phyloP scores from a whole-genome alignment of 30 jellyfish, hydroid and myxozoan species.

The Phacellophora camtschatica region DNA sequence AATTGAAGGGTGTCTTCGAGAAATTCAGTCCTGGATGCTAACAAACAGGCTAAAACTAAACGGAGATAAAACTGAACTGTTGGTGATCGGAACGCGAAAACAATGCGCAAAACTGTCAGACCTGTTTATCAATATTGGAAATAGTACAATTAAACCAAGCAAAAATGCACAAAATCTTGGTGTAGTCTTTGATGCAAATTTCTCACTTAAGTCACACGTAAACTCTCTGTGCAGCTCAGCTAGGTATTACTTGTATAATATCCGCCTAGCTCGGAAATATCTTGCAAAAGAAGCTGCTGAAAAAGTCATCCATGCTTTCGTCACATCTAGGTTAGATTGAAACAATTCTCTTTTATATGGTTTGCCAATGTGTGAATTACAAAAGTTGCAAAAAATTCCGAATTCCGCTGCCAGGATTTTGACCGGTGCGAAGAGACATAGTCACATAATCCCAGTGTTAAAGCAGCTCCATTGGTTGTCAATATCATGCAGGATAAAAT shows the following conservation, averaged over 20 bases:
- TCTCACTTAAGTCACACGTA: conserved; percentile 34
- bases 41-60: conserved; percentile 33
- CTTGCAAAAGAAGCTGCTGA: conserved; percentile 45
- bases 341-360: conserved; percentile 19
- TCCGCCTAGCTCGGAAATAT: conserved; percentile 50
- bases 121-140: conserved; percentile 26
- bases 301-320: conserved; percentile 35
- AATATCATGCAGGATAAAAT: conserved; percentile 1
- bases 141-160: conserved; percentile 9
- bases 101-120: conserved; percentile 16
- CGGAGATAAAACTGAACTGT: conserved; percentile 8
- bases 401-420: conserved; percentile 36
- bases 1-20: conserved; percentile 13
- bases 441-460: too few relatives aligned
- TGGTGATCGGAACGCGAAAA: conserved; percentile 27
- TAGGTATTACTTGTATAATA: conserved; percentile 12
- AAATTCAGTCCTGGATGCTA: conserved; percentile 47
- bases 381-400: conserved; percentile 19
- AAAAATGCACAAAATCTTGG: conserved; percentile 30
- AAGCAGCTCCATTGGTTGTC: conserved; percentile 41
- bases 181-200: conserved; percentile 19
- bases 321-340: conserved; percentile 20
- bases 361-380: background rate
- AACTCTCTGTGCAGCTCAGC: conserved; percentile 34
- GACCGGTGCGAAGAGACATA: conserved; percentile 17